These are phyloP conservation scores for Cavia aperea DNA, from an alignment of 2,113 vertebrate genomes.

Conservation along the genomic window DNA sequence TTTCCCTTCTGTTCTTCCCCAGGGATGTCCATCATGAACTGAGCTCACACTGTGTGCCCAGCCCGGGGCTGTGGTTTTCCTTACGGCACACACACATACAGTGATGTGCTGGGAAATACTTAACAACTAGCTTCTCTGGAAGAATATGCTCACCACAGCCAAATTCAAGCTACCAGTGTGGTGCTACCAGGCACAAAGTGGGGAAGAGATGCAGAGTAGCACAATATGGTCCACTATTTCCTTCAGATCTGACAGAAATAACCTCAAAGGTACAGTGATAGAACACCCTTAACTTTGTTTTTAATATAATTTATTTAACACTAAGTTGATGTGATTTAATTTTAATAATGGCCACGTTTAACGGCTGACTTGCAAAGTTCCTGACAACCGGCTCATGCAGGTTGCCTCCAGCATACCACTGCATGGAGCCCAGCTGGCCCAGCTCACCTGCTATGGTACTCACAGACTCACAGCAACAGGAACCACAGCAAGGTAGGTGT, in stretches of 20 bases:
- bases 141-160: not conserved
- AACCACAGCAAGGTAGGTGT: not conserved
- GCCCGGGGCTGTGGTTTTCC: not conserved
- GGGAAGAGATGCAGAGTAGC: not conserved
- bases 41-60: not conserved
- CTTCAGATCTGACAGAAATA: not conserved
- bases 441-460: accelerated
- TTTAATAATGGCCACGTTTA: not conserved
- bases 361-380: not conserved
- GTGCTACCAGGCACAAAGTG: not conserved
- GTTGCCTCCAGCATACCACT: no score
- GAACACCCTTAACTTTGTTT: not conserved
- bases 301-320: conserved; percentile 1
- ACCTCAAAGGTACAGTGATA: not conserved
- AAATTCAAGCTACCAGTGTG: not conserved
- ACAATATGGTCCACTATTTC: accelerated
- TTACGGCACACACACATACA: accelerated
- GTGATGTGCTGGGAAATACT: not conserved
- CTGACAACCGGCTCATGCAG: not conserved
- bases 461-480: not conserved
- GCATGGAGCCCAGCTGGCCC: not conserved
- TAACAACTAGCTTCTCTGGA: not conserved
- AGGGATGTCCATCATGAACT: not conserved
- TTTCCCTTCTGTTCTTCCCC: accelerated
- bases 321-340: not conserved